Evolutionary conservation across 2,888 invertebrate genomes (phyloP).

Genomic region (Lysandra bellargus): DNA sequence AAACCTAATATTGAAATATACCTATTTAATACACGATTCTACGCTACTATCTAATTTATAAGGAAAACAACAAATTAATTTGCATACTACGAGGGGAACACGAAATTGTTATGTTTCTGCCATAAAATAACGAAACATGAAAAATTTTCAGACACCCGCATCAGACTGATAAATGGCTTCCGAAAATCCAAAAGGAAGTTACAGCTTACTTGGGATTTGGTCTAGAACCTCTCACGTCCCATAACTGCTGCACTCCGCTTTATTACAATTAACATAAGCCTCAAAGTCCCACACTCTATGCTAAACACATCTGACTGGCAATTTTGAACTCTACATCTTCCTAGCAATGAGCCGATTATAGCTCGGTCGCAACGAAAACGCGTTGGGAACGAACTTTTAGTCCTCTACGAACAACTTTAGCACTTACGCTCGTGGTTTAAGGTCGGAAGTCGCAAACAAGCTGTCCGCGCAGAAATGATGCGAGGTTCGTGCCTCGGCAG

Average conservation of each 20-base stretch:
- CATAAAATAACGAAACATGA: constrained; percentile 80
- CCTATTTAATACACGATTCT: background rate
- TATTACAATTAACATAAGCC: constrained; percentile 81
- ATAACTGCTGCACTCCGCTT: constrained; percentile 81
- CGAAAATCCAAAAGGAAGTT: constrained; percentile 82
- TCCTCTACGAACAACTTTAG: constrained; percentile 63
- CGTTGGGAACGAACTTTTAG: constrained; percentile 64
- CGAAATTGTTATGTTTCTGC: constrained; percentile 63
- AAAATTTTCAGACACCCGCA: constrained; percentile 80
- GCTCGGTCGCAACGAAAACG: constrained; percentile 77
- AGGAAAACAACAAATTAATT: constrained; percentile 13
- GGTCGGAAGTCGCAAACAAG: constrained; percentile 56
- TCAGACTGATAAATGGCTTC: constrained; percentile 82
- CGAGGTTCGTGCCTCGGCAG: constrained; percentile 72
- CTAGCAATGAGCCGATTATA: constrained; percentile 76
- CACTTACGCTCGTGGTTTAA: constrained; percentile 63
- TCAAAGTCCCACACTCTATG: constrained; percentile 80
- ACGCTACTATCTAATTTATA: background rate
- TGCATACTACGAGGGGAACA: constrained; percentile 35
- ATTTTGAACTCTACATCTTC: constrained; percentile 78
- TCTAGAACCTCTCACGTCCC: constrained; percentile 81
- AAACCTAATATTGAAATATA: background rate
- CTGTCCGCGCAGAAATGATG: constrained; percentile 54
- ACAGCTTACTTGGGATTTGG: constrained; percentile 82
- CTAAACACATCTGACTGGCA: constrained; percentile 64